phyloP scores from a whole-genome alignment of 37 sponge, comb jelly and placozoan species.

The Ianthella basta region DNA sequence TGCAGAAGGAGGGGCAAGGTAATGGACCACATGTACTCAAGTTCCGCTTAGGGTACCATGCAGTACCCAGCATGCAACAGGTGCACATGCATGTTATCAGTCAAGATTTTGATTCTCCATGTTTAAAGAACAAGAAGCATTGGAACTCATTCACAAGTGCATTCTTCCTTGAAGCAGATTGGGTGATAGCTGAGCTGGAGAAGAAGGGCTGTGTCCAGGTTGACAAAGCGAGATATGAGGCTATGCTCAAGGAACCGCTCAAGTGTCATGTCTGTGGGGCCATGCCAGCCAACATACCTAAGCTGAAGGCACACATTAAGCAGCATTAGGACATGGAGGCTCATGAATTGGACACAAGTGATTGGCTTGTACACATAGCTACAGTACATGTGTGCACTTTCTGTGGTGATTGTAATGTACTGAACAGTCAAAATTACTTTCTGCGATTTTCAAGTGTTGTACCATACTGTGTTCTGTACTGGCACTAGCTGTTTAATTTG shows the following conservation, averaged over 20 bases:
- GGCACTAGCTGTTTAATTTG: no score
- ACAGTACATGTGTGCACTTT: no score
- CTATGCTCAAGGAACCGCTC: background rate
- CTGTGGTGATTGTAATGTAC: no score
- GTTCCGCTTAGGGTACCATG: constrained; percentile 15
- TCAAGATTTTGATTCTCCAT: constrained; percentile 19
- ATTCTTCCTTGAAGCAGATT: background rate
- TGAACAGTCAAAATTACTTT: no score
- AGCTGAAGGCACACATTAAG: constrained; percentile 72
- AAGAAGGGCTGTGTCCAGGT: background rate
- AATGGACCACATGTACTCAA: no score
- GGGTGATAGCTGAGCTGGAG: background rate
- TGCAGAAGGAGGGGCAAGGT: background rate
- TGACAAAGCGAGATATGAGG: background rate
- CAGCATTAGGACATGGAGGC: no score
- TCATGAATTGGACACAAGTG: no score
- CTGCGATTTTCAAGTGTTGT: no score
- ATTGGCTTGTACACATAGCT: no score
- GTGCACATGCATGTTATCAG: constrained; percentile 30
- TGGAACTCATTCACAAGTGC: constrained; percentile 27
- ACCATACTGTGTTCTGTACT: no score
- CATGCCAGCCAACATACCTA: constrained; percentile 65
- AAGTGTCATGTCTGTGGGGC: constrained; percentile 13
- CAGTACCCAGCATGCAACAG: constrained; percentile 26
- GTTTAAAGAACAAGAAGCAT: constrained; percentile 1